Evolutionary conservation across 64 coral and sea anemone species (phyloP).

Genomic region (Cladopsammia gracilis): DNA sequence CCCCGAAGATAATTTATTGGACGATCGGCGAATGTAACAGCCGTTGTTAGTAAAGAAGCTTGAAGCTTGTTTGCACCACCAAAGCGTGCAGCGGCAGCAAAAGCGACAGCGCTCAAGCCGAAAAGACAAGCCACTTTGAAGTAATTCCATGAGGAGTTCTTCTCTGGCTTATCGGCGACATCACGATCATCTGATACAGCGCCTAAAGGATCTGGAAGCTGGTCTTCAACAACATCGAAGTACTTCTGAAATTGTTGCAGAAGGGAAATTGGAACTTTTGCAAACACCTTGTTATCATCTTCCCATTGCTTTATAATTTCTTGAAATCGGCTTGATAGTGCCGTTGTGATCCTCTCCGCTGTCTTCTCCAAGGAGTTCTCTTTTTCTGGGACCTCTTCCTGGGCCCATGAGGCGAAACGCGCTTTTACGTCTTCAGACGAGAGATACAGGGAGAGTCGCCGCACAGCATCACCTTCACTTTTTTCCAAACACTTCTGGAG

Average conservation of each 20-base stretch:
- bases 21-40: too few species aligned
- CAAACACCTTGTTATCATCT: slow-evolving; percentile 12
- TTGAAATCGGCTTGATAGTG: background rate
- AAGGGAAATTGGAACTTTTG: background rate
- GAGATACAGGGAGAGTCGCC: background rate
- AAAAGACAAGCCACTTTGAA: too few species aligned
- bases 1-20: too few species aligned
- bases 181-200: background rate
- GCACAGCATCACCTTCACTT: background rate
- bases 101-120: too few species aligned
- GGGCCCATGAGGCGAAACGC: background rate
- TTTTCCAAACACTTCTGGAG: background rate
- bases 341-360: background rate
- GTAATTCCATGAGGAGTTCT: background rate
- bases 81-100: too few species aligned
- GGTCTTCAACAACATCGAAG: background rate
- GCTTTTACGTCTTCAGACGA: background rate
- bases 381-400: background rate
- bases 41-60: too few species aligned
- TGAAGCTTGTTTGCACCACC: too few species aligned
- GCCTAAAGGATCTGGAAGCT: background rate
- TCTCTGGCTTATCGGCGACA: background rate
- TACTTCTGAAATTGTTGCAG: background rate
- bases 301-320: background rate
- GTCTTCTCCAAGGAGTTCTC: background rate